Evolutionary conservation across 2,113 vertebrate species (phyloP), one percentile per base, ranked within the genome.

Genomic region (Ciconia boyciana): DNA sequence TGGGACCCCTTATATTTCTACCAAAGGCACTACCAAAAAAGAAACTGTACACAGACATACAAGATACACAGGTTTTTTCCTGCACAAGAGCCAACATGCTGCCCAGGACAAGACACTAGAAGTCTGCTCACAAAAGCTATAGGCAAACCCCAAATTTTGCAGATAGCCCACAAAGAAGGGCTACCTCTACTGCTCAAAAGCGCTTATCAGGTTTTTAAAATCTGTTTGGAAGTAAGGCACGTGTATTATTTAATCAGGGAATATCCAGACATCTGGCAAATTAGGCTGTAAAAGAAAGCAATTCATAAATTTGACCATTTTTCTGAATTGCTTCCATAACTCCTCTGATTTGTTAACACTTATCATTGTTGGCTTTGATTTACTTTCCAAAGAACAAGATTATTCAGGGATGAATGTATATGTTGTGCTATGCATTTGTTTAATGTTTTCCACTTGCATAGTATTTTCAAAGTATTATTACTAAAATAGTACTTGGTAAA

Each of bases 401-500:
- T 32, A 49, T 58, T 87, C 32, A 71, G 36, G 57, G 55, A 77
- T 92, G 65, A 75, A 72, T 74, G n/a, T n/a, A 7, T 55, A 44
- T 48, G 26, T 92, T 94, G 22, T 88, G 21, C 36, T 89, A 64
- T 41, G 51, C 29, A 51, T 88, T 95, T 89, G 55, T 82, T 93
- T 87, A 57, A 90, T 87, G 44, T 86, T 83, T 49, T 83, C 43
- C 14, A 71, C 48, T 96, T 86, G 61, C 32, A 70, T 28, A 51
- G 46, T 77, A 60, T 90, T 93, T 94, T 87, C 55, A 14, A 81
- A 84, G 21, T 65, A 51, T 70, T 93, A 64, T 44, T 82, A 20
- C 48, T 95, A 83, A 95, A 96, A 92, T 75, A 94, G 72, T 78
- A 61, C 31, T 58, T 28, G 25, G 18, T 64, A 76, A 74, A 93